Base-by-base conservation (phyloP, 64 coral and sea anemone genomes). In the Platygyra sinensis region DNA sequence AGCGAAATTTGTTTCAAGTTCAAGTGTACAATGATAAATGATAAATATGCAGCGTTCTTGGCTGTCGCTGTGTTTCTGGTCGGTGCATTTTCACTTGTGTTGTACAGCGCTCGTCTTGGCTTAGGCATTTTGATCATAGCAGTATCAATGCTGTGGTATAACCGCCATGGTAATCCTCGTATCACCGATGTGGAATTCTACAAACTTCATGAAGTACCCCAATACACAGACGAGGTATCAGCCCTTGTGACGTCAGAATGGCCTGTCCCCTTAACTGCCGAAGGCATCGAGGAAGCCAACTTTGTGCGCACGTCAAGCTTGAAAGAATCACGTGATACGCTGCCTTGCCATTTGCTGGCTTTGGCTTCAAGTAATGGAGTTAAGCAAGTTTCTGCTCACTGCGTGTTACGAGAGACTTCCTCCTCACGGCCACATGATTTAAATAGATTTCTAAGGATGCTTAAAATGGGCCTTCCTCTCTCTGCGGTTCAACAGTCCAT, bases 271-370 rank as follows among this genome's bases (percentile, higher is more conserved):
- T 18, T 87, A 24, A 60, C 62, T 12, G 88, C 69, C 16, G 22
- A 94, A 63, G 93, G 93, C 8, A 33, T 67, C 24, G 30, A 83
- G 17, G 93, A 91, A 50, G 67, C 27, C 19, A 91, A 94, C 65
- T 91, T 80, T 30, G 88, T 90, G 15, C 77, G 87, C 62, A 93
- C 76, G 10, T 88, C 94, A 60, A 84, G 94, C 72, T 27, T 95
- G 52, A 67, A 86, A 6, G 94, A 96, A 17, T 96, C 90, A 6
- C 79, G 81, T 33, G 74, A 96, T 19, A 60, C 76, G 11, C 67
- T 96, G n/a, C 90, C 90, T 17, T 83, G 90, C 30, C 94, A 96
- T 83, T 86, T 94, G 22, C 59, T 94, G 52, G 93, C 93, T 20
- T 75, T 62, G 24, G 62, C 15, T 5, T 55, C 76, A 8, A 55